Evolutionary conservation across 2,113 vertebrate species (phyloP).

Genomic region (Scalopus aquaticus): DNA sequence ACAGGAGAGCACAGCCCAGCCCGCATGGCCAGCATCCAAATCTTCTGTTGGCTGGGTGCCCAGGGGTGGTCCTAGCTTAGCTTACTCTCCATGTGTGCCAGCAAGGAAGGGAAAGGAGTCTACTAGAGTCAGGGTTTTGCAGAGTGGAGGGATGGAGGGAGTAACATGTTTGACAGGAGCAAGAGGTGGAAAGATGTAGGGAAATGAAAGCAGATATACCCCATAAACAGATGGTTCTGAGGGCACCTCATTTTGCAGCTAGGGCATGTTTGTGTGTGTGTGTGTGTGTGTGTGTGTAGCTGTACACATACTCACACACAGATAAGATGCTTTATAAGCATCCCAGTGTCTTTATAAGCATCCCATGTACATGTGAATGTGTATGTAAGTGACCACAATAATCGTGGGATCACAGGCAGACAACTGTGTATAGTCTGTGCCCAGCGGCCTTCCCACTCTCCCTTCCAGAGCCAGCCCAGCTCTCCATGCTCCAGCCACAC

Average conservation of each 20-base stretch:
- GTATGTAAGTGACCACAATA: background rate
- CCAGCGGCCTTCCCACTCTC: background rate
- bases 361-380: background rate
- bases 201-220: background rate
- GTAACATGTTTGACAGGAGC: background rate
- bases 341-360: background rate
- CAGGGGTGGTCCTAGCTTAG: constrained; percentile 61
- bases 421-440: background rate
- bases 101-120: background rate
- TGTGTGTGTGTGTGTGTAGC: too few relatives aligned
- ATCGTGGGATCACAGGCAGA: too few relatives aligned
- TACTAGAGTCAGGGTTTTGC: background rate
- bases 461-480: background rate
- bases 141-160: background rate
- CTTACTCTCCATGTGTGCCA: background rate
- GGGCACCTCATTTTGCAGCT: background rate
- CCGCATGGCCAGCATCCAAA: constrained; percentile 52
- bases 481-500: background rate
- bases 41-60: constrained; percentile 71
- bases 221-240: background rate
- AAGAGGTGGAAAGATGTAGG: background rate
- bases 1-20: background rate
- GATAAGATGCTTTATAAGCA: background rate
- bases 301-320: rapidly evolving
- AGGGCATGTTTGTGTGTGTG: background rate